phyloP scores from a whole-genome alignment of 2,888 invertebrate genomes.

The Drosophila limbata region DNA sequence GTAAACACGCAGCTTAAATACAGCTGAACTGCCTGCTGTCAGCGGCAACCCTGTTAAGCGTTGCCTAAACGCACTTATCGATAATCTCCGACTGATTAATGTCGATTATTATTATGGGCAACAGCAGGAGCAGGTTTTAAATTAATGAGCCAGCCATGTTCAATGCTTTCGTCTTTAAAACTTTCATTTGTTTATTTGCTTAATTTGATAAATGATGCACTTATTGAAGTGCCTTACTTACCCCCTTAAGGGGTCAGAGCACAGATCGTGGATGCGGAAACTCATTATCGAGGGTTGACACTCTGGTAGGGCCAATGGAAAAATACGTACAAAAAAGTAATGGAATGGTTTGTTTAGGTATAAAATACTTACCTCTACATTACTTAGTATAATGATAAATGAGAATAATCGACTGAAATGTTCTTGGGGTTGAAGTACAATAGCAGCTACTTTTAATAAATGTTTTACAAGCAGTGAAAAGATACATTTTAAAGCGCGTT shows the following conservation, averaged over 20 bases:
- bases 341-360: neutral
- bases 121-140: slow-evolving; percentile 26
- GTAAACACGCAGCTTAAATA: slow-evolving; percentile 61
- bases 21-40: slow-evolving; percentile 40
- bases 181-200: slow-evolving; percentile 59
- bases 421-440: neutral
- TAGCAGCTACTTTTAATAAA: neutral
- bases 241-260: slow-evolving; percentile 13
- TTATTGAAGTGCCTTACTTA: slow-evolving; percentile 46
- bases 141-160: slow-evolving; percentile 54
- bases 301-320: neutral
- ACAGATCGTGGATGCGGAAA: slow-evolving; percentile 31
- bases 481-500: too few relatives aligned
- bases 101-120: slow-evolving; percentile 65
- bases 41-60: slow-evolving; percentile 31
- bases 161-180: slow-evolving; percentile 33
- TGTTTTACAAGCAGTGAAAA: neutral
- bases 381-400: slow-evolving; percentile 32
- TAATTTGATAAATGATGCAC: slow-evolving; percentile 65
- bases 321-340: neutral
- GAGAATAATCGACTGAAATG: slow-evolving; percentile 1
- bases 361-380: neutral
- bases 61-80: slow-evolving; percentile 68
- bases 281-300: slow-evolving; percentile 36
- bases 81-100: slow-evolving; percentile 76